A percentile compares a stretch with the other conserved stretches of the same genome.
These are phyloP conservation scores for Luidia sarsii DNA, from an alignment of 53 echinoderm and acorn worm genomes.

Conservation along the genomic window DNA sequence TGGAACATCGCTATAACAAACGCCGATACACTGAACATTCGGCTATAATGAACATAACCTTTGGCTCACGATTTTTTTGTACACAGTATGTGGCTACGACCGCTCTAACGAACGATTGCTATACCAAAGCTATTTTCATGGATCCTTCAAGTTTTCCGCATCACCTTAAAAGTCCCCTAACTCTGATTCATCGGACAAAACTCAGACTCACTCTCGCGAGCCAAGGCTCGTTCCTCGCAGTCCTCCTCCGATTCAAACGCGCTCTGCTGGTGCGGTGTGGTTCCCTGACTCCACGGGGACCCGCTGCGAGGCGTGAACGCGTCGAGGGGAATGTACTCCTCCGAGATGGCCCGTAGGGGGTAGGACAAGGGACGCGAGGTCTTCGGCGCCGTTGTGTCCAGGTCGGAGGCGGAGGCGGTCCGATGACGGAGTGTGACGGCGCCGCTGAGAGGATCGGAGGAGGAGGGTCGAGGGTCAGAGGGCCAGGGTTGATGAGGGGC, in stretches of 20 bases:
- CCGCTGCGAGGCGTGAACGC: background rate
- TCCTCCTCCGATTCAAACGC: background rate
- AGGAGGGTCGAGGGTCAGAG: background rate
- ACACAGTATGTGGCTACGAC: no score
- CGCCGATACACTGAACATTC: no score
- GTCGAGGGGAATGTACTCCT: constrained; percentile 46
- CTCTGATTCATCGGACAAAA: no score
- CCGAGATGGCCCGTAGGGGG: constrained; percentile 54
- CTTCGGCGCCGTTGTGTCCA: background rate
- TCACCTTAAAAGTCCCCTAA: no score
- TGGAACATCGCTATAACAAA: no score
- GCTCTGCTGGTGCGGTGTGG: no score
- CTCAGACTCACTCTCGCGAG: constrained; percentile 16
- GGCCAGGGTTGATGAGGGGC: background rate
- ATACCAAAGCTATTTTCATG: no score
- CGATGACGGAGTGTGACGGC: constrained; percentile 6
- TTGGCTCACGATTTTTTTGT: no score
- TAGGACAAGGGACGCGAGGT: background rate
- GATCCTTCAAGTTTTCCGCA: no score
- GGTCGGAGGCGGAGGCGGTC: constrained; percentile 31
- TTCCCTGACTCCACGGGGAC: background rate
- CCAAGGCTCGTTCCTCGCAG: background rate
- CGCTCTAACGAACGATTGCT: no score
- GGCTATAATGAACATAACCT: no score
- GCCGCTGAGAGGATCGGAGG: background rate